Percentiles rank a stretch among this genome's conserved stretches.
Evolutionary conservation across 2,797 vertebrate species (phyloP).

Genomic region (Smutsia gigantea): DNA sequence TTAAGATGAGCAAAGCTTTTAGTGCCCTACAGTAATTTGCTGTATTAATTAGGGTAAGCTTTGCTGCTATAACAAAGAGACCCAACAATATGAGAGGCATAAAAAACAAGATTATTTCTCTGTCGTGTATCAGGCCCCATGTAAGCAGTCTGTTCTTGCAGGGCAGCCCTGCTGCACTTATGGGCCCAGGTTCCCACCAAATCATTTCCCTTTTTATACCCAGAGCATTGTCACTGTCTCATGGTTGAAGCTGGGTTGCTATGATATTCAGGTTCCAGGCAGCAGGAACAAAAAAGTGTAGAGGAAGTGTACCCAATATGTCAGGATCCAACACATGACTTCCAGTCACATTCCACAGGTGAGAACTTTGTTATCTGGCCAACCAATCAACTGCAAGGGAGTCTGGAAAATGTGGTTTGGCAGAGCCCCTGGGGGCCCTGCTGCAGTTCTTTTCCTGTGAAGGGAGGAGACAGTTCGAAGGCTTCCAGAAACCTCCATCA

Average conservation of each 20-base stretch:
- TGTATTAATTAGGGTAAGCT: not conserved
- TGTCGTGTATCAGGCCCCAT: accelerated
- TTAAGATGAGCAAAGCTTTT: not conserved
- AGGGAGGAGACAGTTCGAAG: not conserved
- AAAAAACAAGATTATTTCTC: not conserved
- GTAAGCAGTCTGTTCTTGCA: not conserved
- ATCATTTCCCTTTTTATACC: not conserved
- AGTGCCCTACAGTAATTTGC: not conserved
- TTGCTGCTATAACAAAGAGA: not conserved
- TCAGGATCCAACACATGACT: not conserved
- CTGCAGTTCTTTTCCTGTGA: not conserved
- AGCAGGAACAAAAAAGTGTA: not conserved
- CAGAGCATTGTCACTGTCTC: not conserved
- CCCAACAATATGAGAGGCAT: not conserved
- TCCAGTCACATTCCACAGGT: not conserved
- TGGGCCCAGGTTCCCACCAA: not conserved
- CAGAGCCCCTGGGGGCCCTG: not conserved
- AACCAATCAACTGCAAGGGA: not conserved
- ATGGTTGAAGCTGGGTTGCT: not conserved
- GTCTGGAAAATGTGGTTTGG: not conserved
- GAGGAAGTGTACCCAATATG: not conserved
- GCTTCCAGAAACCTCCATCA: not conserved
- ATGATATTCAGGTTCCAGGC: not conserved
- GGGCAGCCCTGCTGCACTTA: accelerated
- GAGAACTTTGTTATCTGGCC: not conserved